Percentiles rank a stretch among this genome's conserved stretches.
These are phyloP conservation scores for Andrena flavipes DNA, from an alignment of 2,888 invertebrate species.

Conservation along the genomic window DNA sequence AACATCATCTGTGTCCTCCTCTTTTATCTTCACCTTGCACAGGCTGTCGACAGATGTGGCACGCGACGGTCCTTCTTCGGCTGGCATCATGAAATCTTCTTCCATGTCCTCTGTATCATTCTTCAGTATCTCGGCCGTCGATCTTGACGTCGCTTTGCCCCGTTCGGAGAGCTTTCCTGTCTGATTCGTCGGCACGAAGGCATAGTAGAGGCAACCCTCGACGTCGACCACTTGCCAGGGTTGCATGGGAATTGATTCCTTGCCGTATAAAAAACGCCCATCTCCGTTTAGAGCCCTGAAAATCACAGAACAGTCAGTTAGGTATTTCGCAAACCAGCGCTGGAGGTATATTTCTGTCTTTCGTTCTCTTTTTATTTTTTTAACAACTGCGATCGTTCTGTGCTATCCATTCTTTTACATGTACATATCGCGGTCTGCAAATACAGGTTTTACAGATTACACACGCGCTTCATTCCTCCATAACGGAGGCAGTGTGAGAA, in stretches of 20 bases:
- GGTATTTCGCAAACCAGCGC: conserved; percentile 30
- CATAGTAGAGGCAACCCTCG: conserved; percentile 76
- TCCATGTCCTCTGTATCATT: conserved; percentile 25
- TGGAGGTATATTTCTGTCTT: not conserved
- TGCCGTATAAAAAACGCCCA: conserved; percentile 75
- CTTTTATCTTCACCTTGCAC: conserved; percentile 63
- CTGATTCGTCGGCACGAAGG: conserved; percentile 73
- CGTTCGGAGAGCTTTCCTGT: not conserved
- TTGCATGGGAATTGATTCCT: conserved; percentile 76
- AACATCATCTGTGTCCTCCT: conserved; percentile 37
- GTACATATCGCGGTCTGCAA: not conserved
- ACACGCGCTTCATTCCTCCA: not conserved
- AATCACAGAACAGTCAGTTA: conserved; percentile 68
- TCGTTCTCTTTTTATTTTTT: conserved; percentile 4
- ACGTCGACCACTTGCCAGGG: conserved; percentile 78
- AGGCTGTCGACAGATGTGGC: conserved; percentile 42
- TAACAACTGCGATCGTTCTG: conserved; percentile 1
- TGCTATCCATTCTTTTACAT: not conserved
- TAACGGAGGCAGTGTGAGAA: not conserved
- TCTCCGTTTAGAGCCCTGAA: conserved; percentile 70
- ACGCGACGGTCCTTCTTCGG: conserved; percentile 31
- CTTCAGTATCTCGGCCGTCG: not conserved
- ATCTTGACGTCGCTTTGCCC: not conserved
- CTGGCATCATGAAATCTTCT: not conserved
- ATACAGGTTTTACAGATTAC: not conserved